Evolutionary conservation across 2,113 vertebrate species (phyloP).

Genomic region (Urocitellus parryii): DNA sequence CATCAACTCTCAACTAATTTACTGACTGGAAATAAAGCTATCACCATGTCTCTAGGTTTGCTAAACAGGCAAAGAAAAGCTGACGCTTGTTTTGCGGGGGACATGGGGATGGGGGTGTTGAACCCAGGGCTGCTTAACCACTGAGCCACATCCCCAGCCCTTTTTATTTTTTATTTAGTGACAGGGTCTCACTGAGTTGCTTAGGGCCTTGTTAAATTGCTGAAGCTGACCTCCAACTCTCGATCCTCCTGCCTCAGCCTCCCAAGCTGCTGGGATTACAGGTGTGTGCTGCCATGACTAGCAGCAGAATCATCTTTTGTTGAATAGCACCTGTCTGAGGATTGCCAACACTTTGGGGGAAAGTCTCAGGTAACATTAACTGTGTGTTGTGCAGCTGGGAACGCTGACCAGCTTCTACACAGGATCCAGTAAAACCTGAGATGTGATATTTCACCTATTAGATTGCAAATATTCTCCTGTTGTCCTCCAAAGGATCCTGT

Average conservation of each 20-base stretch:
- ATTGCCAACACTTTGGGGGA: constrained; percentile 19
- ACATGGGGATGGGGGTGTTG: too few species aligned
- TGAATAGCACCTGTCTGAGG: constrained; percentile 36
- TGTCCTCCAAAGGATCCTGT: too few species aligned
- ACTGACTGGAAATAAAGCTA: constrained; percentile 40
- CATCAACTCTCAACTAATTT: neutral
- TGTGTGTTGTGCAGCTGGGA: neutral
- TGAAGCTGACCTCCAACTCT: too few species aligned
- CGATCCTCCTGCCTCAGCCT: too few species aligned
- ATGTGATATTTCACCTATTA: neutral
- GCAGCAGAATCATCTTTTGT: neutral
- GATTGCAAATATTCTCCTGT: neutral
- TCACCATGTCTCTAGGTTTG: neutral
- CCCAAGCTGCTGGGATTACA: too few species aligned
- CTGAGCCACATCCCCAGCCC: too few species aligned
- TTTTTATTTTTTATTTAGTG: too few species aligned
- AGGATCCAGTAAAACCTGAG: neutral
- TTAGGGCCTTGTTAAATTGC: too few species aligned
- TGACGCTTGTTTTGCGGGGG: neutral
- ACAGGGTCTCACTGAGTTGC: too few species aligned
- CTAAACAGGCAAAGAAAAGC: neutral
- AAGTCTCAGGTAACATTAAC: neutral
- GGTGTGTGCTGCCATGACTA: too few species aligned
- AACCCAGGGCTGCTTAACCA: too few species aligned
- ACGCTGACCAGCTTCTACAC: neutral